Evolutionary conservation across 2,113 vertebrate genomes (phyloP).

Genomic region (Elaphurus davidianus): DNA sequence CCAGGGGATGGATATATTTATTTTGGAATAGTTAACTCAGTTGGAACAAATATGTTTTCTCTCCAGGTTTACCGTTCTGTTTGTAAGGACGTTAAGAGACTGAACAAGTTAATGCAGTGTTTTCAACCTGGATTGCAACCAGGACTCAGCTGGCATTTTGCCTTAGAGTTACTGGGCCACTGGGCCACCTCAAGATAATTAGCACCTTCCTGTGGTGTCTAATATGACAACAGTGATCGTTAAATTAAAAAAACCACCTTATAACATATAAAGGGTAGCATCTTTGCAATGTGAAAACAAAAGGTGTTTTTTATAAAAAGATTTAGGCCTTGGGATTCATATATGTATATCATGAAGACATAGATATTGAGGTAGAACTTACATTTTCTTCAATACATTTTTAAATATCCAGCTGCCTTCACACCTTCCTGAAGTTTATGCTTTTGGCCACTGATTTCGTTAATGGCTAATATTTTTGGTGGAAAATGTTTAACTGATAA

Average conservation of each 20-base stretch:
- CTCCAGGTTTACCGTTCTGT: conserved; percentile 14
- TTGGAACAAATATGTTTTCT: conserved; percentile 35
- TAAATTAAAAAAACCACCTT: not conserved
- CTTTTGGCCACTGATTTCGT: not conserved
- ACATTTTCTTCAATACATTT: not conserved
- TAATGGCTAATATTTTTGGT: not conserved
- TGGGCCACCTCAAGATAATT: conserved; percentile 60
- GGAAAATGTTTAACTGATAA: not conserved
- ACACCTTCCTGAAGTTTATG: not conserved
- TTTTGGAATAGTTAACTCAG: conserved; percentile 12
- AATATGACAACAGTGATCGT: not conserved
- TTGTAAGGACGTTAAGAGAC: conserved; percentile 31
- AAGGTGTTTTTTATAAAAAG: not conserved
- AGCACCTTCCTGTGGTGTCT: conserved; percentile 4
- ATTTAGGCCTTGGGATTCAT: not conserved
- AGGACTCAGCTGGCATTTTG: conserved; percentile 44
- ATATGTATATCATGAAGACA: not conserved
- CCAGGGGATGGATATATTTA: conserved; percentile 33
- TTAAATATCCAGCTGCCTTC: not conserved
- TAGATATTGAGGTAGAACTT: not conserved
- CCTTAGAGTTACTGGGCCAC: conserved; percentile 54
- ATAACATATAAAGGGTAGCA: not conserved
- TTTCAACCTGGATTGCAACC: conserved; percentile 33
- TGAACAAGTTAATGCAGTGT: not conserved
- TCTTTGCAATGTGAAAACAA: not conserved